These are phyloP conservation scores for Drosophila incognita DNA, from an alignment of 2,888 invertebrate genomes.

Conservation along the genomic window DNA sequence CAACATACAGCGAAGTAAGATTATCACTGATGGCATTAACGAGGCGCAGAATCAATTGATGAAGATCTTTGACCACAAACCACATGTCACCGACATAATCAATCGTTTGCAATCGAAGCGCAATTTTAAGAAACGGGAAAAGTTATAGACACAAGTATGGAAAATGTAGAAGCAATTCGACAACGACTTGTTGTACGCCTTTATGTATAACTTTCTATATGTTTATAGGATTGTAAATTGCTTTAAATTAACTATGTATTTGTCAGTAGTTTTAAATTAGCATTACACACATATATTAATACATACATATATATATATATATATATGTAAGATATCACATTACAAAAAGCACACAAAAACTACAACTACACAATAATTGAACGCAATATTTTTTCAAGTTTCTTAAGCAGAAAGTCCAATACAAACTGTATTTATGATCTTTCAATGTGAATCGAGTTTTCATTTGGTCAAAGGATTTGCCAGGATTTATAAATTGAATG, in stretches of 20 bases:
- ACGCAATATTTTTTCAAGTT: conserved; percentile 58
- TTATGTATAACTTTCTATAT: conserved; percentile 27
- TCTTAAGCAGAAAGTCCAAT: conserved; percentile 42
- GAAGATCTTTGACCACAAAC: conserved; percentile 96
- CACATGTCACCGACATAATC: conserved; percentile 94
- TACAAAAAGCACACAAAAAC: conserved; percentile 30
- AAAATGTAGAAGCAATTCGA: conserved; percentile 22
- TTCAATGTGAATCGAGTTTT: not conserved
- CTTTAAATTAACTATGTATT: conserved; percentile 31
- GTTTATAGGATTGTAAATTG: conserved; percentile 45
- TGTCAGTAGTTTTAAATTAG: conserved; percentile 39
- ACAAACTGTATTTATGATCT: conserved; percentile 17
- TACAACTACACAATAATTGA: conserved; percentile 16
- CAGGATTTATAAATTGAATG: not conserved
- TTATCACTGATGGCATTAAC: conserved; percentile 95
- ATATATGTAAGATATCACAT: conserved; percentile 41
- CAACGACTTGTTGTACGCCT: conserved; percentile 34
- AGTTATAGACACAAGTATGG: conserved; percentile 81
- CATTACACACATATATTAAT: conserved; percentile 22
- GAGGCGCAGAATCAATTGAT: conserved; percentile 95
- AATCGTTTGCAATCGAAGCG: conserved; percentile 96
- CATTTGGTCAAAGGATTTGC: not conserved
- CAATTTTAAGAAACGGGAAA: conserved; percentile 96
- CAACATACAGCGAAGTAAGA: conserved; percentile 96
- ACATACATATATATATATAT: conserved; percentile 32